phyloP scores from a whole-genome alignment of 2,888 invertebrate genomes.

The Timandra comae region DNA sequence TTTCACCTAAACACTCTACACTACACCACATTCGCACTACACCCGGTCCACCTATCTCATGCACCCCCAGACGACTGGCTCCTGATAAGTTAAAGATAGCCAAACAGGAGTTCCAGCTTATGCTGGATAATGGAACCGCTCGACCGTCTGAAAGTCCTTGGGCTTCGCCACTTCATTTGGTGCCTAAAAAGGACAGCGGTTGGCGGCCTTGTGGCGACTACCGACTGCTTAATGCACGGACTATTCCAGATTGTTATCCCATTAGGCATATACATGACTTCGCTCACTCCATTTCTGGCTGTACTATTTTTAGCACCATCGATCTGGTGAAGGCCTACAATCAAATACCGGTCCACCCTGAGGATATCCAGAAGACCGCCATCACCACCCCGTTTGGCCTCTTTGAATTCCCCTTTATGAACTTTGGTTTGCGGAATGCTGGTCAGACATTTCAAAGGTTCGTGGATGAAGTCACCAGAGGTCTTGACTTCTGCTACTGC shows the following conservation, averaged over 20 bases:
- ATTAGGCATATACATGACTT: constrained; percentile 16
- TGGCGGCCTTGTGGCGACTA: constrained; percentile 45
- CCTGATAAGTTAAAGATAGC: constrained; percentile 29
- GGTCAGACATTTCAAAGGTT: constrained; percentile 18
- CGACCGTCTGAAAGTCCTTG: constrained; percentile 21
- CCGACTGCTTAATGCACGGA: constrained; percentile 30
- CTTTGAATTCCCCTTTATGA: constrained; percentile 41
- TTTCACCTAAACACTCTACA: constrained; percentile 13
- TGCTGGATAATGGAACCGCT: constrained; percentile 23
- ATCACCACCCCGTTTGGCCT: constrained; percentile 26
- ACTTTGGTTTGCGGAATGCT: constrained; percentile 26
- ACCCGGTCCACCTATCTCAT: constrained; percentile 24
- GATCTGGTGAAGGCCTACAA: constrained; percentile 33
- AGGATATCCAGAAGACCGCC: constrained; percentile 39
- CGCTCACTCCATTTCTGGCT: constrained; percentile 5
- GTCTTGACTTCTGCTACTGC: constrained; percentile 9
- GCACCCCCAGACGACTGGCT: constrained; percentile 27
- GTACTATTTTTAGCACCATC: constrained; percentile 15
- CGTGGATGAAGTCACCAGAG: constrained; percentile 8
- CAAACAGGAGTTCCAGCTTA: constrained; percentile 27
- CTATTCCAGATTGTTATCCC: constrained; percentile 33
- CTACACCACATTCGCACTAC: constrained; percentile 24
- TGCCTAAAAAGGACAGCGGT: constrained; percentile 31
- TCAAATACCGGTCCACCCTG: constrained; percentile 38
- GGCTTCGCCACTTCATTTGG: constrained; percentile 36